These are phyloP conservation scores for Leistus spinibarbis DNA, from an alignment of 2,888 invertebrate genomes.

Conservation along the genomic window DNA sequence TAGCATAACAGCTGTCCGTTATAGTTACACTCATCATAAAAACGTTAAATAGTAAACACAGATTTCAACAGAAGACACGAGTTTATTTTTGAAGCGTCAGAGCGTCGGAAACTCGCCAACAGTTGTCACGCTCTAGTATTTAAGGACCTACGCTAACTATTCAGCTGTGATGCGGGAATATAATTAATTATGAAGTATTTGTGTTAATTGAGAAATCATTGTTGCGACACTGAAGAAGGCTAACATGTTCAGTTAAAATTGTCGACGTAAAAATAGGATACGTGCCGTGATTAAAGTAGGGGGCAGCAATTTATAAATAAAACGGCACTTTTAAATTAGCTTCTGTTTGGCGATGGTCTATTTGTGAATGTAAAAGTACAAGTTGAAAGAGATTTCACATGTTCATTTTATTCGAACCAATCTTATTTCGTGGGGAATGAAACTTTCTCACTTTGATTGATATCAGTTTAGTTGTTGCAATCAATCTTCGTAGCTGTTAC, in stretches of 20 bases:
- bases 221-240: background rate
- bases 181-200: background rate
- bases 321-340: background rate
- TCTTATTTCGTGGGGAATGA: background rate
- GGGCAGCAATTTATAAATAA: background rate
- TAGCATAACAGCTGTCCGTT: background rate
- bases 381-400: background rate
- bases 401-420: background rate
- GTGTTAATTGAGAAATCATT: slow-evolving; percentile 2
- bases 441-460: background rate
- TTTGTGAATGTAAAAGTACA: background rate
- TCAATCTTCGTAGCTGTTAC: background rate
- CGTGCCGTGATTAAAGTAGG: background rate
- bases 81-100: background rate
- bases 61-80: background rate
- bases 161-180: background rate
- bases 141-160: background rate
- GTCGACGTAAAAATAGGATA: slow-evolving; percentile 1
- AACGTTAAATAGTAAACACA: background rate
- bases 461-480: background rate
- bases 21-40: background rate
- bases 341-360: background rate
- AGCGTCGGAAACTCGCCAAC: background rate
- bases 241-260: background rate
- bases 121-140: slow-evolving; percentile 1